A percentile compares a stretch with the other conserved stretches of the same genome.
Evolutionary conservation across 2,888 invertebrate genomes (phyloP).

Genomic region (Agriotes lineatus): DNA sequence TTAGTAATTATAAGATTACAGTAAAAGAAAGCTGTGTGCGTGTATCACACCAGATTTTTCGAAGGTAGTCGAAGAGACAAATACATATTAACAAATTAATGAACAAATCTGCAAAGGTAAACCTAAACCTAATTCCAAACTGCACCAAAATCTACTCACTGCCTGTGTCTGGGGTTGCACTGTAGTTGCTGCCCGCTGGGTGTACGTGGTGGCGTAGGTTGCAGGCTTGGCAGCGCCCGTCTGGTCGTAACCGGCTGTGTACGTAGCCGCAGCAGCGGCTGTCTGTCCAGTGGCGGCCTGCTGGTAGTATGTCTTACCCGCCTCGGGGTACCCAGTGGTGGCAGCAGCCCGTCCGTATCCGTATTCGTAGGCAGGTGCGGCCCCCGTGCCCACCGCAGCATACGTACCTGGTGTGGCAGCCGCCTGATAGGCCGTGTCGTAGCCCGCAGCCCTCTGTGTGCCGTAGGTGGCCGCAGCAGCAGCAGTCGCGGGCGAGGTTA

Average conservation of each 20-base stretch:
- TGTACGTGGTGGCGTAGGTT: slow-evolving; percentile 79
- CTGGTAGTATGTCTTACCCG: slow-evolving; percentile 87
- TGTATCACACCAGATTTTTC: no score
- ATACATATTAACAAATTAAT: no score
- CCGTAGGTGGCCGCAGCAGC: slow-evolving; percentile 88
- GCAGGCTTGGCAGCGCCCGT: slow-evolving; percentile 74
- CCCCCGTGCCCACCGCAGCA: slow-evolving; percentile 68
- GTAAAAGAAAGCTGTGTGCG: no score
- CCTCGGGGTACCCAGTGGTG: slow-evolving; percentile 77
- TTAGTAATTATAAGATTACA: no score
- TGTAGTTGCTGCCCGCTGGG: slow-evolving; percentile 68
- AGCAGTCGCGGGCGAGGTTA: slow-evolving; percentile 83
- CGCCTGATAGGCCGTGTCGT: slow-evolving; percentile 87
- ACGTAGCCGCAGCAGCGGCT: slow-evolving; percentile 71
- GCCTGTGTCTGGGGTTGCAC: slow-evolving; percentile 64
- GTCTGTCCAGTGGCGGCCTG: slow-evolving; percentile 81
- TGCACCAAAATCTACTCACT: slow-evolving; percentile 66
- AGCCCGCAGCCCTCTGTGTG: slow-evolving; percentile 84
- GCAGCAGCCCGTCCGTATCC: slow-evolving; percentile 71
- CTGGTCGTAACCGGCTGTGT: slow-evolving; percentile 74
- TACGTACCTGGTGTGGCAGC: slow-evolving; percentile 82
- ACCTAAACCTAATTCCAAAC: no score
- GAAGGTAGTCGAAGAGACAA: no score
- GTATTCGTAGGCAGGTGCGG: slow-evolving; percentile 77
- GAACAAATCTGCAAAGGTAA: no score